Conservation (phyloP, 2,888 invertebrate species). For the Boloria euphrosyne region DNA sequence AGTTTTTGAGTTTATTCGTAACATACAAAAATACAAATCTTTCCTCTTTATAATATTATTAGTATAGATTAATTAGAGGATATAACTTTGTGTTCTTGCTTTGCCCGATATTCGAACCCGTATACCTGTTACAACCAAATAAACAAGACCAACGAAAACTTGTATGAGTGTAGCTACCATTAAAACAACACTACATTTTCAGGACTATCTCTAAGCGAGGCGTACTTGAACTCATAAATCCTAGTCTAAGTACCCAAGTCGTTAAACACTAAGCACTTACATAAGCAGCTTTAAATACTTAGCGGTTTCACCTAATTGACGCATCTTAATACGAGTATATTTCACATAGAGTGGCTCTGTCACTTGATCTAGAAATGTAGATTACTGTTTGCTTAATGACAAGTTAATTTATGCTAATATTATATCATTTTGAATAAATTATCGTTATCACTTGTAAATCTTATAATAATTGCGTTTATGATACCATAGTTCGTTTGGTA, state of each 20-base stretch:
- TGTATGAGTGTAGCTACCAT: background rate
- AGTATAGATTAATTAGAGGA: no score
- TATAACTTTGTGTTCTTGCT: background rate
- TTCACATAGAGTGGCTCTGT: conserved; percentile 1
- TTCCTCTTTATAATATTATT: no score
- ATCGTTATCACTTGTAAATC: no score
- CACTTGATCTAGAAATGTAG: conserved; percentile 3
- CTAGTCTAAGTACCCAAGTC: conserved; percentile 43
- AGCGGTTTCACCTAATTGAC: conserved; percentile 37
- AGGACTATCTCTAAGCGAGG: background rate
- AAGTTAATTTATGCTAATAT: no score
- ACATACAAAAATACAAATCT: no score
- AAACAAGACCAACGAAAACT: no score
- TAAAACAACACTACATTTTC: background rate
- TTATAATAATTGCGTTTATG: no score
- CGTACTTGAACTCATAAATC: conserved; percentile 39
- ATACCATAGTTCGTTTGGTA: no score
- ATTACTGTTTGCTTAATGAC: no score
- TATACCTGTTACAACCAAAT: background rate
- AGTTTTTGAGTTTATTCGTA: no score
- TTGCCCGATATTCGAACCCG: background rate
- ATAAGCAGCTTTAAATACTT: conserved; percentile 44
- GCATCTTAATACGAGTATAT: conserved; percentile 25
- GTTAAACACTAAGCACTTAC: conserved; percentile 44
- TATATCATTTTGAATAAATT: no score